Conservation (phyloP, 2,797 vertebrate genomes). For the Chiloscyllium punctatum region DNA sequence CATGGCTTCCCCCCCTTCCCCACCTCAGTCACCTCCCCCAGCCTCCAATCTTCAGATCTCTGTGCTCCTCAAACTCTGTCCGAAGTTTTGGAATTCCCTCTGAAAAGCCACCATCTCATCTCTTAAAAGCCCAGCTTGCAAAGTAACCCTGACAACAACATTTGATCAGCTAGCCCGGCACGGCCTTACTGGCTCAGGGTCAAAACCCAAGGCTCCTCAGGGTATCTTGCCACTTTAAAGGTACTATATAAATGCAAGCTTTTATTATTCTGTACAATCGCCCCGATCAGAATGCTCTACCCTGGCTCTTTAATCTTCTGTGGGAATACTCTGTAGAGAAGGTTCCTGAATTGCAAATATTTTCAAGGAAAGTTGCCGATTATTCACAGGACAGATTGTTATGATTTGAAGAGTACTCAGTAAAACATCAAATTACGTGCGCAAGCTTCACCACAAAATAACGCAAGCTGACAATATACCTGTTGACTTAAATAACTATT, state of each 20-base stretch:
- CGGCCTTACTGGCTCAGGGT: neutral
- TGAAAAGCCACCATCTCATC: neutral
- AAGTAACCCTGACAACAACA: neutral
- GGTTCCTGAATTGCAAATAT: neutral
- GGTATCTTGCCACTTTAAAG: neutral
- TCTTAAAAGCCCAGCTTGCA: neutral
- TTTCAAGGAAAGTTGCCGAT: neutral
- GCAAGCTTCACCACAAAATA: neutral
- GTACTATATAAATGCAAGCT: neutral
- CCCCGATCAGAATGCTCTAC: neutral
- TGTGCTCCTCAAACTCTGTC: neutral
- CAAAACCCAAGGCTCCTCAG: neutral
- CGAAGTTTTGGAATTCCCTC: neutral
- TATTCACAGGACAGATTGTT: neutral
- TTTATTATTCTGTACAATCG: neutral
- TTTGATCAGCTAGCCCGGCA: neutral
- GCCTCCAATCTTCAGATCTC: neutral
- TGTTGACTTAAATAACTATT: neutral
- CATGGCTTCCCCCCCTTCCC: neutral
- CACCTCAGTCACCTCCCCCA: neutral
- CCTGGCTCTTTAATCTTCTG: neutral
- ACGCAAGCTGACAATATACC: neutral
- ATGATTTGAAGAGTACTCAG: neutral
- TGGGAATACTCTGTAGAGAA: neutral
- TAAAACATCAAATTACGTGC: neutral